phyloP scores from a whole-genome alignment of 2,888 invertebrate species.

The Argynnis bischoffii region DNA sequence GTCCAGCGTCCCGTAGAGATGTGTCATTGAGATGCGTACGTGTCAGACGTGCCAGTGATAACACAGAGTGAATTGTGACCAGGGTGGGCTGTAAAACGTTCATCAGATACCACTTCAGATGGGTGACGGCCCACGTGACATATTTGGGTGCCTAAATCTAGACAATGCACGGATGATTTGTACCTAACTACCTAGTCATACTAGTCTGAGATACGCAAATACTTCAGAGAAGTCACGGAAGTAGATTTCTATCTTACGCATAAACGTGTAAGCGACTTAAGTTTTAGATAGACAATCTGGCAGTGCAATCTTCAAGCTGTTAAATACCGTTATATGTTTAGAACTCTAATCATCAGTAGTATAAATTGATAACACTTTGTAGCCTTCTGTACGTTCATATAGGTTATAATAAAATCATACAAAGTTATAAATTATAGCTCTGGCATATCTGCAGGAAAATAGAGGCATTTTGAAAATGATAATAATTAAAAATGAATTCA shows the following conservation, averaged over 20 bases:
- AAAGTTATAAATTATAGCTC: too few relatives aligned
- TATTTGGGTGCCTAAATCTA: slow-evolving; percentile 45
- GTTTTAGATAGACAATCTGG: slow-evolving; percentile 18
- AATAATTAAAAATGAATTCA: too few relatives aligned
- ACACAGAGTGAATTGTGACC: slow-evolving; percentile 57
- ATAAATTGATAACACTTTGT: not conserved
- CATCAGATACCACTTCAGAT: slow-evolving; percentile 65
- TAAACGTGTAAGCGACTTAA: slow-evolving; percentile 18
- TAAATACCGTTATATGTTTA: slow-evolving; percentile 12
- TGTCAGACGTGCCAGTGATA: slow-evolving; percentile 58
- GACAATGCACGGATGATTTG: slow-evolving; percentile 12
- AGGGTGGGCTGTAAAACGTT: slow-evolving; percentile 61
- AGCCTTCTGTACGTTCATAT: too few relatives aligned
- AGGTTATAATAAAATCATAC: too few relatives aligned
- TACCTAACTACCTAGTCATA: slow-evolving; percentile 9
- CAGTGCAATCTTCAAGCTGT: slow-evolving; percentile 13
- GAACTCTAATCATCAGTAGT: slow-evolving; percentile 3
- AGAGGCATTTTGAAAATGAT: too few relatives aligned
- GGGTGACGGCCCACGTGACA: slow-evolving; percentile 50
- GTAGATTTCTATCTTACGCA: slow-evolving; percentile 19
- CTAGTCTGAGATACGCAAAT: slow-evolving; percentile 8
- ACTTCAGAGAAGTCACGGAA: slow-evolving; percentile 18
- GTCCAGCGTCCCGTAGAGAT: slow-evolving; percentile 57
- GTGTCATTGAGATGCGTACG: slow-evolving; percentile 54
- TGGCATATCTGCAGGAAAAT: too few relatives aligned